These are phyloP conservation scores for Setophaga kirtlandii DNA, from an alignment of 2,113 vertebrate species.

Conservation along the genomic window DNA sequence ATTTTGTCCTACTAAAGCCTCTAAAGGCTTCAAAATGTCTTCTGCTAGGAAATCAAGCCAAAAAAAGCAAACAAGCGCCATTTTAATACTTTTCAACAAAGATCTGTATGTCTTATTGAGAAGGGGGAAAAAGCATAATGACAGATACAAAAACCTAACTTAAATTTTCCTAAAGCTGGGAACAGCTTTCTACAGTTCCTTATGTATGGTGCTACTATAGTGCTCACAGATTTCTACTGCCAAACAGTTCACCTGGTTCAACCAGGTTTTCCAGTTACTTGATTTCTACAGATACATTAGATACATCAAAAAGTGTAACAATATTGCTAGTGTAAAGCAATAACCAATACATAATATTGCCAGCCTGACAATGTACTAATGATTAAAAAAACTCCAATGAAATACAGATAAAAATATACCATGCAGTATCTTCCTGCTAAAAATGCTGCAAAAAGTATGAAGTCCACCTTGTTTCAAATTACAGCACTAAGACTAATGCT, in stretches of 20 bases:
- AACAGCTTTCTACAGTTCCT: not conserved
- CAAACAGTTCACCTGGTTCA: not conserved
- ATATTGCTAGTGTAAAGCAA: not conserved
- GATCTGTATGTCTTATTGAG: not conserved
- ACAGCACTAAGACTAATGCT: not conserved
- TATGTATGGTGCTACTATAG: fast-evolving
- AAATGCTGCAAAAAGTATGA: not conserved
- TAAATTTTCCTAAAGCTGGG: not conserved
- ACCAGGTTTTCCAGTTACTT: not conserved
- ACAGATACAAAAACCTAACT: not conserved
- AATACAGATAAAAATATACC: not conserved
- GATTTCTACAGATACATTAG: not conserved
- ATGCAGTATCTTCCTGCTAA: not conserved
- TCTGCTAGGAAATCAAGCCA: not conserved
- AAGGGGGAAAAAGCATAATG: not conserved
- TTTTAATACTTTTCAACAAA: not conserved
- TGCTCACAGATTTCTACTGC: not conserved
- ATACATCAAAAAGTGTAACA: not conserved
- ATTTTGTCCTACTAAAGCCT: not conserved
- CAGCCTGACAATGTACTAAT: fast-evolving
- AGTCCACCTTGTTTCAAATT: not conserved
- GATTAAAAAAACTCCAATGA: not conserved
- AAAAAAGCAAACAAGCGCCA: not conserved
- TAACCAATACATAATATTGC: not conserved
- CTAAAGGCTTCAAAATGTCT: not conserved